Percentiles rank a stretch among this genome's conserved stretches.
phyloP scores from a whole-genome alignment of 2,888 invertebrate genomes.

The Mesorhabditis belari region DNA sequence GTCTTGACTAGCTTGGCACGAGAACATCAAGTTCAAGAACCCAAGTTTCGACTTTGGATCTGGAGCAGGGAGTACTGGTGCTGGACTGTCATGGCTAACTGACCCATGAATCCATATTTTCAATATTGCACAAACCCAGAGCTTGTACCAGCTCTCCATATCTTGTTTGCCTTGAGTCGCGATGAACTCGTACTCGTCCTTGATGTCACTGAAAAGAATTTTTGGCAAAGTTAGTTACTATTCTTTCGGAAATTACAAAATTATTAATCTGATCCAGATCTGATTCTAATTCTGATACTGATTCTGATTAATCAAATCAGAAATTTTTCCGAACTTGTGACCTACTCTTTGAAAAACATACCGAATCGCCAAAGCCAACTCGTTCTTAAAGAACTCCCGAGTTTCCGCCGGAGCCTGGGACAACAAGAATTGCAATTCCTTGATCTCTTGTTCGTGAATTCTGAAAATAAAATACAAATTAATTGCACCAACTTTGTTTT shows the following conservation, averaged over 20 bases:
- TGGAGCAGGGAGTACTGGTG: no score
- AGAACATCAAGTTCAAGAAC: no score
- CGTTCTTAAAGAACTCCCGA: constrained; percentile 58
- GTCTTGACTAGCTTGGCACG: no score
- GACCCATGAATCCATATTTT: background rate
- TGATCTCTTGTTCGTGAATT: constrained; percentile 53
- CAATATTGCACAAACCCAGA: constrained; percentile 54
- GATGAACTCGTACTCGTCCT: constrained; percentile 58
- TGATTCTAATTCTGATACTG: background rate
- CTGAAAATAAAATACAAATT: constrained; percentile 12
- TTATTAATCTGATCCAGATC: constrained; percentile 5
- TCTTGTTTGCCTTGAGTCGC: constrained; percentile 55
- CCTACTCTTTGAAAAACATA: no score
- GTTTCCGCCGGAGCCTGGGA: constrained; percentile 53
- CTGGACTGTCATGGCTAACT: no score
- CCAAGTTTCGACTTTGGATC: no score
- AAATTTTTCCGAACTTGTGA: no score
- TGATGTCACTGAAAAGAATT: constrained; percentile 55
- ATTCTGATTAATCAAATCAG: no score
- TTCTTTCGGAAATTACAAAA: background rate
- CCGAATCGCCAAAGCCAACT: constrained; percentile 58
- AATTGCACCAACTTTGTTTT: background rate
- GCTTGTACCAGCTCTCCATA: constrained; percentile 59
- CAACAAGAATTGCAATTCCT: constrained; percentile 52
- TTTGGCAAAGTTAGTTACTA: background rate